phyloP scores from a whole-genome alignment of 2,113 vertebrate species.

The Galbula dea region DNA sequence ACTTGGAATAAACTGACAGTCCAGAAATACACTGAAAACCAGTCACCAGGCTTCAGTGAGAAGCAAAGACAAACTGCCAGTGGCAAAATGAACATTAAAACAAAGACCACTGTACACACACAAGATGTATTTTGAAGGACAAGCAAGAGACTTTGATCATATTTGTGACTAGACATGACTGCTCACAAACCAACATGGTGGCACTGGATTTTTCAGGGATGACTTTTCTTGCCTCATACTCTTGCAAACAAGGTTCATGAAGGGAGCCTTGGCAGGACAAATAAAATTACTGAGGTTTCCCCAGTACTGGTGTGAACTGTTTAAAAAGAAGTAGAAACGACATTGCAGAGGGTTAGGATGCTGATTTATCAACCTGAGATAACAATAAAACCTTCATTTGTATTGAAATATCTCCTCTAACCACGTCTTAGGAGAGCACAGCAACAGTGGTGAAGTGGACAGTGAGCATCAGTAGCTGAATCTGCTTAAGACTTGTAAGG shows the following conservation, averaged over 20 bases:
- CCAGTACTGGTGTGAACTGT: neutral
- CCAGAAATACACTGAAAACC: slow-evolving; percentile 41
- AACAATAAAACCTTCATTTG: neutral
- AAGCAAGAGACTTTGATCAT: neutral
- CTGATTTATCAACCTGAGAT: neutral
- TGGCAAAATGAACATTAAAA: slow-evolving; percentile 38
- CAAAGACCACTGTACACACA: neutral
- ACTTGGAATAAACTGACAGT: slow-evolving; percentile 57
- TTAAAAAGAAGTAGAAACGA: neutral
- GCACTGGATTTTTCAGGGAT: neutral
- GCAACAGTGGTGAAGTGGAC: neutral
- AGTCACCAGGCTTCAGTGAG: neutral
- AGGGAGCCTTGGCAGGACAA: neutral
- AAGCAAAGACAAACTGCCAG: slow-evolving; percentile 47
- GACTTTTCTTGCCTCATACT: neutral
- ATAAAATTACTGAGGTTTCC: neutral
- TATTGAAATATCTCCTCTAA: neutral
- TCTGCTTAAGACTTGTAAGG: neutral
- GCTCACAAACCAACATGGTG: neutral
- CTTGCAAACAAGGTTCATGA: neutral
- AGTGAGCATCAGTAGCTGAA: neutral
- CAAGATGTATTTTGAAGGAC: neutral
- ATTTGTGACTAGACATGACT: neutral
- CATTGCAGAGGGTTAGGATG: neutral
- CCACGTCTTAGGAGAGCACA: neutral